These are phyloP conservation scores for Passer domesticus DNA, from an alignment of 2,113 vertebrate species.

Conservation along the genomic window DNA sequence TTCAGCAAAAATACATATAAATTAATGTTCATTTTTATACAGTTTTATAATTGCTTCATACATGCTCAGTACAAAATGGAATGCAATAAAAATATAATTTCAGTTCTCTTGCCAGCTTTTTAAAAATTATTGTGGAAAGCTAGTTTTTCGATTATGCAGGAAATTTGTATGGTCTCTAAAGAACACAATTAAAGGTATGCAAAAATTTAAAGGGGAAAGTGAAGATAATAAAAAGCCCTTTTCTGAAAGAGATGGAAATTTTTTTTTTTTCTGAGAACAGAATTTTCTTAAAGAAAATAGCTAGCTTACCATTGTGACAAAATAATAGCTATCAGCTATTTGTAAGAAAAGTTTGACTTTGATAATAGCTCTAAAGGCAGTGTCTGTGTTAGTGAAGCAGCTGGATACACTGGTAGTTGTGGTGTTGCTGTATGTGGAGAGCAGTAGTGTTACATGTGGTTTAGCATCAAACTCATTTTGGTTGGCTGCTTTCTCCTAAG, in stretches of 20 bases:
- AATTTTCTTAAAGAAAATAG: conserved; percentile 46
- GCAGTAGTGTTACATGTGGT: conserved; percentile 19
- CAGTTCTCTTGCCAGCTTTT: neutral
- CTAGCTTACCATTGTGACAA: conserved; percentile 29
- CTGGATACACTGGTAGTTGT: neutral
- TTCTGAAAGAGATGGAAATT: conserved; percentile 19
- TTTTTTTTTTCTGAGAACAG: conserved; percentile 13
- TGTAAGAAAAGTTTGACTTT: neutral
- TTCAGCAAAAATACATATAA: neutral
- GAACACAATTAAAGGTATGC: neutral
- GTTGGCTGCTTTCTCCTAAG: conserved; percentile 29
- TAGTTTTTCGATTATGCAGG: neutral
- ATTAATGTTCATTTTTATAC: neutral
- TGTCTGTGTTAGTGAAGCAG: conserved; percentile 31
- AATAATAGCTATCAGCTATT: conserved; percentile 16
- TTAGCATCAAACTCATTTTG: conserved; percentile 4
- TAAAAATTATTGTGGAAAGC: neutral
- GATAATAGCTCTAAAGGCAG: conserved; percentile 18
- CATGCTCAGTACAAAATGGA: neutral
- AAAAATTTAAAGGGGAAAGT: neutral
- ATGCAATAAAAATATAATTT: neutral
- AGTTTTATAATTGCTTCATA: neutral
- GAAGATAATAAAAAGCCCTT: neutral
- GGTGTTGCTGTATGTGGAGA: neutral
- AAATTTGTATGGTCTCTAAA: neutral